phyloP scores from a whole-genome alignment of 2,113 vertebrate genomes.

The Himantopus leucocephalus region DNA sequence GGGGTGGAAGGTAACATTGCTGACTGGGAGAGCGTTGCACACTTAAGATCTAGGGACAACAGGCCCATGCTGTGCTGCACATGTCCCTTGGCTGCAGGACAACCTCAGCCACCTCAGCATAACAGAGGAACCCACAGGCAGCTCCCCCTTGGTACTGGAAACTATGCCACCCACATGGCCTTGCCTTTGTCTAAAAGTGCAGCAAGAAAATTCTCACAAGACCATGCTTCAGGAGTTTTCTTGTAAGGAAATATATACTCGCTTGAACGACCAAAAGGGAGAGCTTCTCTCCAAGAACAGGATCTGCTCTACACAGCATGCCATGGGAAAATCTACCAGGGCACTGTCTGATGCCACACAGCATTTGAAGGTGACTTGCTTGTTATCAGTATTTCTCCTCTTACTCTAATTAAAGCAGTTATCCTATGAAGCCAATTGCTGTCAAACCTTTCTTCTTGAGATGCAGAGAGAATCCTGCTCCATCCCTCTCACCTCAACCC shows the following conservation, averaged over 20 bases:
- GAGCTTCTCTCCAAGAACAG: background rate
- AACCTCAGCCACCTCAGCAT: background rate
- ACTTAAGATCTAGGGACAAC: background rate
- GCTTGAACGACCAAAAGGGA: background rate
- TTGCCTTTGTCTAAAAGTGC: background rate
- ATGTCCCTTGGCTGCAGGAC: background rate
- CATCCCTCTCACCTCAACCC: background rate
- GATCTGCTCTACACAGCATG: background rate
- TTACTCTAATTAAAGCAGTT: background rate
- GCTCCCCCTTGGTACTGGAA: accelerated
- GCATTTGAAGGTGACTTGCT: background rate
- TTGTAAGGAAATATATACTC: background rate
- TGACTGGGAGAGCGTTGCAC: background rate
- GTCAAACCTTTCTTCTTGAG: background rate
- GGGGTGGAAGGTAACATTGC: background rate
- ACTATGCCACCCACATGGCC: accelerated
- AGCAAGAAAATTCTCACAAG: background rate
- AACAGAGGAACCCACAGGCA: background rate
- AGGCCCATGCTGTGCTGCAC: background rate
- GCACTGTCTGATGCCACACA: background rate
- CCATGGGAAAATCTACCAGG: background rate
- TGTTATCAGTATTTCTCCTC: background rate
- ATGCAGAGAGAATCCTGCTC: background rate
- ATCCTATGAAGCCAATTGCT: background rate
- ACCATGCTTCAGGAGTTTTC: background rate